phyloP scores from a whole-genome alignment of 1,140 invertebrate species.

The Palaemon carinicauda region DNA sequence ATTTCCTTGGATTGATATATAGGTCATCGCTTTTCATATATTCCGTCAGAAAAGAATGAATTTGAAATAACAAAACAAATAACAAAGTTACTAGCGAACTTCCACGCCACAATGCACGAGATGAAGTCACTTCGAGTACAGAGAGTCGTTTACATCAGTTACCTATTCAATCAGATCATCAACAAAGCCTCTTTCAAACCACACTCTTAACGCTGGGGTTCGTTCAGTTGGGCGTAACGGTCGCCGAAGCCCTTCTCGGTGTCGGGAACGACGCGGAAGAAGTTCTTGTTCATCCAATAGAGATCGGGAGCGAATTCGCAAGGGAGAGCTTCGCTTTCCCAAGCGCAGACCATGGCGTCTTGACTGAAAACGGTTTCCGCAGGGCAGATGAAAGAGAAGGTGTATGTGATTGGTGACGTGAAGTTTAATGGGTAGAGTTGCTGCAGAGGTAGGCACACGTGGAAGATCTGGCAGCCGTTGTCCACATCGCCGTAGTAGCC shows the following conservation, averaged over 20 bases:
- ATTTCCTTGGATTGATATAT: too few species aligned
- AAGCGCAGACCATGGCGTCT: conserved; percentile 16
- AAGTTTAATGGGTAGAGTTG: conserved; percentile 31
- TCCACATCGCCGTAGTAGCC: conserved; percentile 38
- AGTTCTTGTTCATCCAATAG: conserved; percentile 33
- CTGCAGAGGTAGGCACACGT: conserved; percentile 24
- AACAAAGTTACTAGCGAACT: too few species aligned
- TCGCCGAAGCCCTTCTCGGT: background rate
- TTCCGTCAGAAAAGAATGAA: too few species aligned
- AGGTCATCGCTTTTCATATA: too few species aligned
- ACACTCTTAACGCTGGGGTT: background rate
- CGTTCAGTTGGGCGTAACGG: conserved; percentile 17
- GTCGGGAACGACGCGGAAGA: background rate
- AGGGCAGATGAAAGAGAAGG: conserved; percentile 37
- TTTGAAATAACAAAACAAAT: too few species aligned
- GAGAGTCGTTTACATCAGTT: too few species aligned
- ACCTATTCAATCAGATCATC: too few species aligned
- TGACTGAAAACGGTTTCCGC: conserved; percentile 21
- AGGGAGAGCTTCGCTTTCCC: conserved; percentile 17
- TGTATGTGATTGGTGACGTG: background rate
- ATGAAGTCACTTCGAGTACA: too few species aligned
- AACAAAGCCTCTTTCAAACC: too few species aligned
- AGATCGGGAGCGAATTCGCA: background rate
- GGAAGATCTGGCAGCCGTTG: conserved; percentile 40
- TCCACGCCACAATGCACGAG: too few species aligned